Conservation (phyloP, 2,888 invertebrate genomes). For the Drosophila tripunctata region DNA sequence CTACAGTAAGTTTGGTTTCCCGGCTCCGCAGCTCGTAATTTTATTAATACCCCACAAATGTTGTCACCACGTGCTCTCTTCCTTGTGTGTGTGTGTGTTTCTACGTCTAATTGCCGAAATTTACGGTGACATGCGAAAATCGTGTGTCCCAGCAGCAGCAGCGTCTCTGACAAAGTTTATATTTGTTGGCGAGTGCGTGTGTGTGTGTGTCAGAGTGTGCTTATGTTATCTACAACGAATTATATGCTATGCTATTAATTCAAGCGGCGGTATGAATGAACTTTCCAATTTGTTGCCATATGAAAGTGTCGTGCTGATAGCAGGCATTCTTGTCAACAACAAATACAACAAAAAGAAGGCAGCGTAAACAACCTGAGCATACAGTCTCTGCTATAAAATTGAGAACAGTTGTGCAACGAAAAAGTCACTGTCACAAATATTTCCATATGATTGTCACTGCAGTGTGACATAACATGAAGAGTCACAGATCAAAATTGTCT, state of each 20-base stretch:
- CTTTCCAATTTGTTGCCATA: constrained; percentile 16
- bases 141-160: constrained; percentile 29
- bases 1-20: constrained; percentile 58
- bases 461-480: neutral
- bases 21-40: neutral
- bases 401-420: neutral
- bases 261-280: constrained; percentile 36
- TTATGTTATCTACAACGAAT: constrained; percentile 27
- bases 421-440: neutral
- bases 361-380: constrained; percentile 40
- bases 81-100: no score
- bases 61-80: constrained; percentile 55
- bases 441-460: neutral
- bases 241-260: constrained; percentile 32
- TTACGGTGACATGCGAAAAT: constrained; percentile 60
- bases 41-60: constrained; percentile 30
- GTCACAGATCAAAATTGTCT: no score
- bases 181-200: constrained; percentile 8
- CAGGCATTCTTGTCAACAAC: constrained; percentile 40
- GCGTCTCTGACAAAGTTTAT: neutral
- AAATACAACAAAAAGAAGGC: constrained; percentile 20
- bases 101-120: constrained; percentile 55
- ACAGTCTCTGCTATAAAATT: constrained; percentile 33
- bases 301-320: constrained; percentile 49
- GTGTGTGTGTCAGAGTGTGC: constrained; percentile 7